Evolutionary conservation across 2,888 invertebrate genomes (phyloP), one percentile per base, ranked within the genome.

Genomic region (Campoplex nolae): DNA sequence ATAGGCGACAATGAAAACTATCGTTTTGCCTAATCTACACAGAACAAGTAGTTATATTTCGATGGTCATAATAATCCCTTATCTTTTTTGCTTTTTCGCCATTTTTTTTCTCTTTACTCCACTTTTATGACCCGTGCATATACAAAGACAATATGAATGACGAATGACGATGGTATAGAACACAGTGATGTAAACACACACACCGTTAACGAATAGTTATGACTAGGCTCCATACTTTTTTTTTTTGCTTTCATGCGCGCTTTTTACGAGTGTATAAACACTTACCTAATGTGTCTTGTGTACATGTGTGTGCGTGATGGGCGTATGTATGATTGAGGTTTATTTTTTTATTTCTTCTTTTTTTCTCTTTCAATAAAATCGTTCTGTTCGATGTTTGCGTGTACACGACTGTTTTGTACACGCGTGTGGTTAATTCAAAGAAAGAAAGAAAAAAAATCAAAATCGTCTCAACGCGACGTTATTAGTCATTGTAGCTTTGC

Each of bases 201-300:
- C 89, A 89, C 89, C 84, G 89, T 89, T 88, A 86, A 90, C 86
- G 88, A 91, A 92, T 88, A 88, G 82, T 91, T 92, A 88, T 93
- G 92, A 93, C 92, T 93, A 93, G 92, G 93, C 91, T 93, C 92
- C 89, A 91, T 88, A 85, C 65, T 23, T 23, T 23, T 23, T 68
- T 84, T 83, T 77, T 76, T 85, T 82, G 67, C 67, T 68, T 76
- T 80, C 77, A 80, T 86, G 83, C 85, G 82, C 73, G 74, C 62
- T 32, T 51, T 51, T 45, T 51, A 51, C 51, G 18, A 51, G 51
- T 51, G 18, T n/a, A 51, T 18, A 7, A 32, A 32, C 84, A 85
- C 86, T 86, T 78, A 73, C 42, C 67, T 62, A 62, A 62, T 85
- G 71, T 77, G 70, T 58, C 23, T 38, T 54, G 88, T 89, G 88